Conservation (phyloP, 1,140 invertebrate genomes). For the Bombus sylvicola region DNA sequence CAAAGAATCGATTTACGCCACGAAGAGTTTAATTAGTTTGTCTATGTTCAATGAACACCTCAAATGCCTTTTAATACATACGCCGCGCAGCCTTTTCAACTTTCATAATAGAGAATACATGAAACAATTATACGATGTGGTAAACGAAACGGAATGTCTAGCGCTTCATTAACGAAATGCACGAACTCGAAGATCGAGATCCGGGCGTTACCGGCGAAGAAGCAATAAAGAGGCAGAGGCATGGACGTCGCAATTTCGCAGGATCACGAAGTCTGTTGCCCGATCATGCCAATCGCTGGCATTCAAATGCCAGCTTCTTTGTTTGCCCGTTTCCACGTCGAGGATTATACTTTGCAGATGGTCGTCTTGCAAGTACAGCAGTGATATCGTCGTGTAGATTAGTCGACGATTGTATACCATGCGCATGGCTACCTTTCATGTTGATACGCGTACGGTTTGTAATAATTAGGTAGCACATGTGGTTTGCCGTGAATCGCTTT, state of each 20-base stretch:
- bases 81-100: no score
- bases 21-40: no score
- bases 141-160: not conserved
- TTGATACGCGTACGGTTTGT: not conserved
- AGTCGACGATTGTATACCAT: not conserved
- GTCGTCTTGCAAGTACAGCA: constrained; percentile 5
- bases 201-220: constrained; percentile 4
- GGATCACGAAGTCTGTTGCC: constrained; percentile 60
- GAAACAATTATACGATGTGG: no score
- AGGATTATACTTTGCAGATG: constrained; percentile 55
- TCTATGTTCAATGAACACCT: no score
- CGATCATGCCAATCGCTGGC: constrained; percentile 64
- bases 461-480: not conserved
- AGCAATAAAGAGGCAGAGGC: not conserved
- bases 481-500: constrained; percentile 3
- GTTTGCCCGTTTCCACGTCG: constrained; percentile 60
- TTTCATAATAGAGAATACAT: not conserved
- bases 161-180: not conserved
- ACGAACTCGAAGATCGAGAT: not conserved
- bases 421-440: not conserved
- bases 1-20: no score
- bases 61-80: no score
- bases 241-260: constrained; percentile 40
- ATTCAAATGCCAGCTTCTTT: constrained; percentile 75
- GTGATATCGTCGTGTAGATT: not conserved